Evolutionary conservation across 1,140 invertebrate species (phyloP).

Genomic region (Sinonovacula constricta): DNA sequence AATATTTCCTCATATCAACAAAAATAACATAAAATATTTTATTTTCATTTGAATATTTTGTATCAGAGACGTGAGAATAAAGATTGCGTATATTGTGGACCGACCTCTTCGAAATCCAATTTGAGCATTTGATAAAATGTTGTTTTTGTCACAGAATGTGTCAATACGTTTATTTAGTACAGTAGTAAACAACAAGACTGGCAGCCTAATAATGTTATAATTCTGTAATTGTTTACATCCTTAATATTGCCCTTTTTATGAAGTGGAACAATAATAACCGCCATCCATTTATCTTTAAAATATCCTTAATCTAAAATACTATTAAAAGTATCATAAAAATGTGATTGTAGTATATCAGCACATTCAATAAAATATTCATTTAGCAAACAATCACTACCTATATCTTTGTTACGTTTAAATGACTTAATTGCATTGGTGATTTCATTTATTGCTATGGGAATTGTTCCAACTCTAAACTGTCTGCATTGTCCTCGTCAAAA

Average conservation of each 20-base stretch:
- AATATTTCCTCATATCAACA: conserved; percentile 1
- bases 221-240: conserved; percentile 8
- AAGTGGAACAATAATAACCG: neutral
- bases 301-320: neutral
- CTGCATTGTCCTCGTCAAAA: no score
- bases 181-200: neutral
- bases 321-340: conserved; percentile 3
- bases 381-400: conserved; percentile 2
- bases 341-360: neutral
- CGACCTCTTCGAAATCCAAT: conserved; percentile 5
- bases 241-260: neutral
- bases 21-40: neutral
- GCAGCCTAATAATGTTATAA: neutral
- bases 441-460: no score
- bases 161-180: conserved; percentile 9
- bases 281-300: conserved; percentile 3
- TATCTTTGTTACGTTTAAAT: no score
- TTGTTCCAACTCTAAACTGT: no score
- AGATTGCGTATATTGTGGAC: neutral
- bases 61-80: neutral
- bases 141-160: neutral
- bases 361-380: conserved; percentile 13
- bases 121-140: neutral
- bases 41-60: conserved; percentile 17
- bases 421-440: no score